phyloP scores from a whole-genome alignment of 2,113 vertebrate genomes.

The Amblyornis subalaris region DNA sequence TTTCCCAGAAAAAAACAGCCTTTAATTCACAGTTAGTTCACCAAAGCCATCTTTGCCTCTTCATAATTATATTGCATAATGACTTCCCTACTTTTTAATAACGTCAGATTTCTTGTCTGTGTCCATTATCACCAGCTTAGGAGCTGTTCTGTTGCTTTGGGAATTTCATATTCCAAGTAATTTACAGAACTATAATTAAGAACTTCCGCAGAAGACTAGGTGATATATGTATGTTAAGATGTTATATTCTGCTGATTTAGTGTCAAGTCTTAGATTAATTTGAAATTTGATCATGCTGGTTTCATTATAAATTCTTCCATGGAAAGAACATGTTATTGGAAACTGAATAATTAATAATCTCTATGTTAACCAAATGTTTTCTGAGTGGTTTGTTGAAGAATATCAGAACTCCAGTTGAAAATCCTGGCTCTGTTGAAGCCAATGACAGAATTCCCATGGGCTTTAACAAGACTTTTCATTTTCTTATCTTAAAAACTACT shows the following conservation, averaged over 20 bases:
- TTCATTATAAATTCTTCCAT: not conserved
- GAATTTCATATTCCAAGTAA: conserved; percentile 44
- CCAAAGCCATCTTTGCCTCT: not conserved
- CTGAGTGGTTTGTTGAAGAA: not conserved
- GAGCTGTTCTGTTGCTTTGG: conserved; percentile 41
- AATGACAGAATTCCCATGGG: not conserved
- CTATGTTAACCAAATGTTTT: not conserved
- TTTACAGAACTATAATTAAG: conserved; percentile 47
- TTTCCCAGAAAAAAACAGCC: not conserved
- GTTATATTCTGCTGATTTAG: conserved; percentile 20
- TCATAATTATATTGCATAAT: conserved; percentile 27
- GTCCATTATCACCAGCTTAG: conserved; percentile 47
- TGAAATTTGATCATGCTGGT: conserved; percentile 12
- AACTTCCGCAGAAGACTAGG: not conserved
- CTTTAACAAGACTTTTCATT: not conserved
- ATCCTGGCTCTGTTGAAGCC: not conserved
- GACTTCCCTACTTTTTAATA: conserved; percentile 48
- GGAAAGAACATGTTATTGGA: conserved; percentile 26
- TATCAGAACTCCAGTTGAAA: not conserved
- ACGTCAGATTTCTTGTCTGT: conserved; percentile 41
- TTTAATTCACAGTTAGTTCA: conserved; percentile 25
- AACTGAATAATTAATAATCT: conserved; percentile 18
- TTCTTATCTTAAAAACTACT: not conserved
- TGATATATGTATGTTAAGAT: conserved; percentile 25
- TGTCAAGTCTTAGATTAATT: conserved; percentile 1